Base-by-base conservation (phyloP, 2,888 invertebrate genomes). In the Choristoneura rosaceana region DNA sequence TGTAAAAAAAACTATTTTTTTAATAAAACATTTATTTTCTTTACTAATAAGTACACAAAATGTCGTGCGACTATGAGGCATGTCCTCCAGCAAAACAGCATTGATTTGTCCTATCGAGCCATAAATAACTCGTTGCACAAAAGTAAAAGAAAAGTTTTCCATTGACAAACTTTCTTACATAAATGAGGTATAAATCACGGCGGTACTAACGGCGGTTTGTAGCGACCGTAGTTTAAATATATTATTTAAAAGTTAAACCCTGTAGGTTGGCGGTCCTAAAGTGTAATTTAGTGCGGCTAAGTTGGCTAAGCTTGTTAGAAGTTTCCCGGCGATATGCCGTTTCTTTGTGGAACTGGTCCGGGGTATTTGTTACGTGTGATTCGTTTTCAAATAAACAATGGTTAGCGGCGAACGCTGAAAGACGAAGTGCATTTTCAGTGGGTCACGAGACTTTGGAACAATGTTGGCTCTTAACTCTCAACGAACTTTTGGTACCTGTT, bases 91-190 rank as follows among this genome's bases (percentile, higher is more conserved):
- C 52, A 55, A 55, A 55, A 55, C 4, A 3, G 17, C 12, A 55
- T 25, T 55, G 55, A 55, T 25, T 25, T 55, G 55, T n/a, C 47
- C 64, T 17, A 58, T 67, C 67, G 61, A 67, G 63, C 47, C 67
- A 63, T 71, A 71, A 71, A 71, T 71, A 68, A 71, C 67, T 67
- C 71, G 62, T 47, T 58, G 50, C 67, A 41, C 63, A 70, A 70
- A 55, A 55, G 15, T 68, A 15, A 45, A 63, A 61, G 62, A 62
- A 47, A 71, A 71, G 62, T 71, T 68, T 61, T 7, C 55, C 47
- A 58, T 71, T 55, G 41, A 34, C 34, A 17, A 67, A 71, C 58
- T 67, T 71, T 45, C n/a, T 25, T 38, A 45, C 67, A 55, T 67
- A 64, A 64, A 64, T n/a, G 45, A 47, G 33, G 47, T 45, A 67